A percentile compares a stretch with the other conserved stretches of the same genome.
These are phyloP conservation scores for Sterna hirundo DNA, from an alignment of 2,113 vertebrate species.

Conservation along the genomic window DNA sequence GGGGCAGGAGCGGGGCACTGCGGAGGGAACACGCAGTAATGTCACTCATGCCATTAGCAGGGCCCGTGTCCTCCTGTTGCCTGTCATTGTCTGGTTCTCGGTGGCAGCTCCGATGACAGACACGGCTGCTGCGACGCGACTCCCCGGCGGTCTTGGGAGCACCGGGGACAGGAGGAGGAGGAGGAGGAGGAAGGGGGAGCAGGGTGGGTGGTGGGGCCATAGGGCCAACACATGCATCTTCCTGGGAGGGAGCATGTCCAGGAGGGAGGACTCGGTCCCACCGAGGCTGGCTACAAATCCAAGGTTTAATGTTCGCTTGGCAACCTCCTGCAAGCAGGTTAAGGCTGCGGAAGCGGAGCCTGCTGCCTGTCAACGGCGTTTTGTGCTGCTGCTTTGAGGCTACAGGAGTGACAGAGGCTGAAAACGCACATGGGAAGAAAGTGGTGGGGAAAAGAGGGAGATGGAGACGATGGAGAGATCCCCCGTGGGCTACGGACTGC, in stretches of 20 bases:
- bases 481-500: fast-evolving
- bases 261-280: neutral
- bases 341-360: neutral
- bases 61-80: neutral
- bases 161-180: neutral
- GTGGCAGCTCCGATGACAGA: neutral
- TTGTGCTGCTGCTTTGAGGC: neutral
- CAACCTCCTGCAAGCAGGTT: neutral
- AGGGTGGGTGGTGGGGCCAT: neutral
- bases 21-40: fast-evolving
- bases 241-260: neutral
- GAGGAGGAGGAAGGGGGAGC: neutral
- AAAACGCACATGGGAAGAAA: neutral
- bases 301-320: neutral
- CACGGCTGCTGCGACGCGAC: neutral
- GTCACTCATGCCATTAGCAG: neutral
- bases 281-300: neutral
- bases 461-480: neutral
- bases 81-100: neutral
- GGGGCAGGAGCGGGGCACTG: neutral
- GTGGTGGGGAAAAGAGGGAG: neutral
- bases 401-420: neutral
- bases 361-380: neutral
- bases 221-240: neutral
- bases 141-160: neutral